These are phyloP conservation scores for Parazoanthus swiftii DNA, from an alignment of 92 coral and sea anemone genomes.

Conservation along the genomic window DNA sequence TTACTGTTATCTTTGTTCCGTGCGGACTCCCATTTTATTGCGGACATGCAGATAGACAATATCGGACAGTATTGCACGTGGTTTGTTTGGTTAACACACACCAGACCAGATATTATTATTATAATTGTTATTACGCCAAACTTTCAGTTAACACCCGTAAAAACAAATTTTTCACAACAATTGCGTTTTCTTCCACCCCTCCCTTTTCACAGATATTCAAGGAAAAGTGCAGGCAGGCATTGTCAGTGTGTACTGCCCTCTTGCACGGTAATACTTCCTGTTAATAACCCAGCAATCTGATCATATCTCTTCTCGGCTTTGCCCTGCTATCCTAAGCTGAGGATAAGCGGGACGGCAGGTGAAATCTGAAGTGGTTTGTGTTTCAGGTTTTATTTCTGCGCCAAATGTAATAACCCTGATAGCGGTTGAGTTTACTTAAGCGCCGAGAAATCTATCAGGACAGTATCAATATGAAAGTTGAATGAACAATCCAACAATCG, in stretches of 20 bases:
- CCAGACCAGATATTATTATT: slow-evolving; percentile 40
- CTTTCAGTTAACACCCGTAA: slow-evolving; percentile 22
- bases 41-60: slow-evolving; percentile 42
- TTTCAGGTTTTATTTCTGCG: slow-evolving; percentile 41
- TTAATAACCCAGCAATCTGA: slow-evolving; percentile 39
- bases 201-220: not conserved
- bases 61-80: slow-evolving; percentile 43
- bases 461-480: slow-evolving; percentile 46
- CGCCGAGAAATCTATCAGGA: slow-evolving; percentile 42
- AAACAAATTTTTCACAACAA: slow-evolving; percentile 8
- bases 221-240: slow-evolving; percentile 27
- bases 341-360: slow-evolving; percentile 43
- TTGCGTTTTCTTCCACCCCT: not conserved
- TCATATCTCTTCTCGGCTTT: slow-evolving; percentile 17
- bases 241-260: slow-evolving; percentile 12
- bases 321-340: not conserved
- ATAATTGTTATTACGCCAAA: slow-evolving; percentile 2
- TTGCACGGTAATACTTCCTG: slow-evolving; percentile 38
- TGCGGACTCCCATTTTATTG: slow-evolving; percentile 15
- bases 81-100: slow-evolving; percentile 46
- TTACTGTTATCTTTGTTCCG: slow-evolving; percentile 28
- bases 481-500: slow-evolving; percentile 39
- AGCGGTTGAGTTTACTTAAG: slow-evolving; percentile 38
- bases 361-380: slow-evolving; percentile 42
- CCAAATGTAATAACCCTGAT: slow-evolving; percentile 45